Percentiles rank a stretch among this genome's conserved stretches.
Evolutionary conservation across 2,888 invertebrate species (phyloP).

Genomic region (Philaethria dido): DNA sequence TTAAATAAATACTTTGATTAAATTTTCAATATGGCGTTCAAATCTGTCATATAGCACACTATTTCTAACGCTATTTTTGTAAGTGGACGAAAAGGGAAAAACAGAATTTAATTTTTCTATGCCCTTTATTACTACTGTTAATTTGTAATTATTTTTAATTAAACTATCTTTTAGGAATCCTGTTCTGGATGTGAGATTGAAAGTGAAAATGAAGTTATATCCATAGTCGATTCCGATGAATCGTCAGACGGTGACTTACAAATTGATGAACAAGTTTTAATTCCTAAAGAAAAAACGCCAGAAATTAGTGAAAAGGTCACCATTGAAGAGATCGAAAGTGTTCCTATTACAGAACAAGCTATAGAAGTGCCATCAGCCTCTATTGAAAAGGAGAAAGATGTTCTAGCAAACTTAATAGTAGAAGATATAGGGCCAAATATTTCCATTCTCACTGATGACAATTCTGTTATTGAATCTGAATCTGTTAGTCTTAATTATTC

Average conservation of each 20-base stretch:
- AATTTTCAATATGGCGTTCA: too few species aligned
- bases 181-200: conserved; percentile 46
- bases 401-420: conserved; percentile 23
- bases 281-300: conserved; percentile 2
- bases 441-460: conserved; percentile 74
- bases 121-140: too few species aligned
- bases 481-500: conserved; percentile 64
- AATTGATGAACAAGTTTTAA: conserved; percentile 49
- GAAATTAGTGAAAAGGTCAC: conserved; percentile 30
- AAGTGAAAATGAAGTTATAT: conserved; percentile 60
- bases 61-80: too few species aligned
- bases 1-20: too few species aligned
- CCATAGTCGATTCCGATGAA: conserved; percentile 59
- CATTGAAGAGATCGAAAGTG: conserved; percentile 29
- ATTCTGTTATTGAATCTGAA: conserved; percentile 59
- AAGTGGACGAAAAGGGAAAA: too few species aligned
- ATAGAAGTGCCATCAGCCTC: conserved; percentile 29
- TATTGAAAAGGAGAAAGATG: conserved; percentile 27
- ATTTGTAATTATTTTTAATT: neutral
- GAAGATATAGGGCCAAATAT: conserved; percentile 48
- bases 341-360: neutral
- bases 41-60: too few species aligned
- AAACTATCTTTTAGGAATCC: conserved; percentile 48
- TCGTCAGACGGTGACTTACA: conserved; percentile 51
- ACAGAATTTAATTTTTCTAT: too few species aligned